Conservation (phyloP, 2,113 vertebrate species). For the Cynopterus brachyotis region DNA sequence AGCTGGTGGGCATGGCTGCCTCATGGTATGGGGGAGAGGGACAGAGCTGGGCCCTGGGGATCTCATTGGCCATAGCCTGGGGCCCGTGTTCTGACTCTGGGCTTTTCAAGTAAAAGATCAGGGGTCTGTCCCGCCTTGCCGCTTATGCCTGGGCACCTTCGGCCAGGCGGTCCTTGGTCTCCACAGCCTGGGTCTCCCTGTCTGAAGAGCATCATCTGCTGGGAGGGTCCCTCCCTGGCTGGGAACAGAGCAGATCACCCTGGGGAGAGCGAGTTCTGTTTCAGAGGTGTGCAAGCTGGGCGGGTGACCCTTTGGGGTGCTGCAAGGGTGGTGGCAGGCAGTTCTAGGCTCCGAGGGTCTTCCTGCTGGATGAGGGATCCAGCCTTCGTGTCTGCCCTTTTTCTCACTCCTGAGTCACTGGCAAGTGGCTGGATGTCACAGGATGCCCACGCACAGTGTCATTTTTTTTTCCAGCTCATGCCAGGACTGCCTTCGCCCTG, state of each 20-base stretch:
- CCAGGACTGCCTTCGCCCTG: not conserved
- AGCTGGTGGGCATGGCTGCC: not conserved
- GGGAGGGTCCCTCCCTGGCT: not conserved
- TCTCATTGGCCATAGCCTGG: rapidly evolving
- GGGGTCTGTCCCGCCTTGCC: not conserved
- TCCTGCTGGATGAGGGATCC: not conserved
- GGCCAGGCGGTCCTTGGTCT: not conserved
- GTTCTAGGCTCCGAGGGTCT: not conserved
- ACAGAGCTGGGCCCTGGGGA: not conserved
- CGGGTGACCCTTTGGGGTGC: rapidly evolving
- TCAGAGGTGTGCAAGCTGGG: not conserved
- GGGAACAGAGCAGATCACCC: not conserved
- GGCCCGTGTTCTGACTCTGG: not conserved
- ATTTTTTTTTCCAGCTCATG: not conserved
- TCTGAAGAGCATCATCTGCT: not conserved
- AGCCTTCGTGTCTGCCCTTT: too few species aligned
- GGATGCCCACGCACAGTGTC: not conserved
- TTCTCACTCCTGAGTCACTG: not conserved
- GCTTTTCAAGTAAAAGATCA: not conserved
- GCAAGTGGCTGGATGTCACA: not conserved
- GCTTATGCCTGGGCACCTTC: not conserved
- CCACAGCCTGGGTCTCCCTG: not conserved
- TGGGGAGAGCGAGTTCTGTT: not conserved
- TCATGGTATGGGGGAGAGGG: too few species aligned
- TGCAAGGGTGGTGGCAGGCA: too few species aligned